A percentile compares a stretch with the other conserved stretches of the same genome.
Conservation (phyloP, 2,113 vertebrate genomes). For the Mesoclemmys tuberculata region DNA sequence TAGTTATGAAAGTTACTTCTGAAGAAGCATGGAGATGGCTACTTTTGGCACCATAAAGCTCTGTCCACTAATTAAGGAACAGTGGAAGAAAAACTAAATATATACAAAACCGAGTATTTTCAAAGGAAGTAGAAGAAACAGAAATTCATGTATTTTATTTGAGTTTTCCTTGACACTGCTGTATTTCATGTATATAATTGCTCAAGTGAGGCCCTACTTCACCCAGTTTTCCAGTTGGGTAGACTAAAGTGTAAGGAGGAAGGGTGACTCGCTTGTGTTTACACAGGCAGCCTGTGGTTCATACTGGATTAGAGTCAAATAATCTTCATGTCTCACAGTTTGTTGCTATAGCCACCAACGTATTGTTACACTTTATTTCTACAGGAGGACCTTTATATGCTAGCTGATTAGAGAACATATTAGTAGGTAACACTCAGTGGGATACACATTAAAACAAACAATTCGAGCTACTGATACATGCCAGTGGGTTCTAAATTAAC, state of each 20-base stretch:
- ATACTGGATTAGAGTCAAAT: neutral
- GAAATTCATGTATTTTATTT: neutral
- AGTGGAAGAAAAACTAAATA: neutral
- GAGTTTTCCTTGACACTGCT: neutral
- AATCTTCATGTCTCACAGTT: neutral
- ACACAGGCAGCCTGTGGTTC: neutral
- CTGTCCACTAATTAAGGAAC: neutral
- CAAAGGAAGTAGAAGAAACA: neutral
- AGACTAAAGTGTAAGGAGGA: neutral
- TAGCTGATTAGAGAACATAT: neutral
- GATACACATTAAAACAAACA: neutral
- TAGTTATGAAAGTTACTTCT: neutral
- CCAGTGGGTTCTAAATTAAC: neutral
- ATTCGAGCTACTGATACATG: neutral
- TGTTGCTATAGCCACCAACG: neutral
- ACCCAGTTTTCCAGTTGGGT: neutral
- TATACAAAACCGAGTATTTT: neutral
- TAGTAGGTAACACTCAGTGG: neutral
- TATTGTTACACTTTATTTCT: neutral
- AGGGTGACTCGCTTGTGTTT: neutral
- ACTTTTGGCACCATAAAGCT: neutral
- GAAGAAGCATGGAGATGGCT: neutral
- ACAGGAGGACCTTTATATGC: neutral
- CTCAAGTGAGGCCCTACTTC: neutral
- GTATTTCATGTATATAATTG: neutral